These are phyloP conservation scores for Caenorhabditis imperialis DNA, from an alignment of 2,888 invertebrate species.

Conservation along the genomic window DNA sequence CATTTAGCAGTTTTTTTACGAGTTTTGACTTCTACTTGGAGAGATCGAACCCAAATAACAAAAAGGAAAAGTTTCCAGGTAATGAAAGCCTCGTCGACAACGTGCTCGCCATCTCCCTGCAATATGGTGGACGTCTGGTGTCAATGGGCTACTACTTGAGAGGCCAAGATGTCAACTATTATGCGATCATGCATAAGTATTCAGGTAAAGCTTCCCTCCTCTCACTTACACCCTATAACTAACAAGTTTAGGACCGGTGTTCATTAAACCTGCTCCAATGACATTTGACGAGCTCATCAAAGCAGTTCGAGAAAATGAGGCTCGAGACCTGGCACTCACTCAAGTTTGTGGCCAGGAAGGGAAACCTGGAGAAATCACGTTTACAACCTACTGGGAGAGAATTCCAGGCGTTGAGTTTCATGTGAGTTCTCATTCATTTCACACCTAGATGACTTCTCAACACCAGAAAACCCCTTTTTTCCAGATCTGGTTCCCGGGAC, in stretches of 20 bases:
- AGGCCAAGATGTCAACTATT: conserved; percentile 62
- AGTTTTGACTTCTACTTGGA: too few species aligned
- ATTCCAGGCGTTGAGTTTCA: conserved; percentile 72
- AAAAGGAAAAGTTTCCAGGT: conserved; percentile 20
- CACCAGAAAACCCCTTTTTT: not conserved
- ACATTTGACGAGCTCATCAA: conserved; percentile 73
- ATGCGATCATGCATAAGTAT: conserved; percentile 77
- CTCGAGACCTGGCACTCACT: conserved; percentile 74
- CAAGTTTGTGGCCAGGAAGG: conserved; percentile 77
- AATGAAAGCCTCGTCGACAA: conserved; percentile 74
- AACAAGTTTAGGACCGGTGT: conserved; percentile 67
- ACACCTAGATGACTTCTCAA: too few species aligned
- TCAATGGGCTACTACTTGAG: conserved; percentile 74
- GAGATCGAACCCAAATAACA: too few species aligned
- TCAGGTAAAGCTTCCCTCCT: conserved; percentile 44
- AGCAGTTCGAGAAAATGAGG: conserved; percentile 74
- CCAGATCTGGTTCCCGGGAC: conserved; percentile 77
- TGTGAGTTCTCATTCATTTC: conserved; percentile 49
- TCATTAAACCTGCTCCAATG: conserved; percentile 76
- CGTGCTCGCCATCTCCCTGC: conserved; percentile 70
- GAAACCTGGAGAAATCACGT: conserved; percentile 68
- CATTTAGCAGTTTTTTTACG: too few species aligned
- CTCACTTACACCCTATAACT: not conserved
- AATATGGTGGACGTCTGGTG: conserved; percentile 72
- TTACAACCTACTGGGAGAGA: conserved; percentile 76